Conservation (phyloP, 2,888 invertebrate genomes). For the Trachelus stipa region DNA sequence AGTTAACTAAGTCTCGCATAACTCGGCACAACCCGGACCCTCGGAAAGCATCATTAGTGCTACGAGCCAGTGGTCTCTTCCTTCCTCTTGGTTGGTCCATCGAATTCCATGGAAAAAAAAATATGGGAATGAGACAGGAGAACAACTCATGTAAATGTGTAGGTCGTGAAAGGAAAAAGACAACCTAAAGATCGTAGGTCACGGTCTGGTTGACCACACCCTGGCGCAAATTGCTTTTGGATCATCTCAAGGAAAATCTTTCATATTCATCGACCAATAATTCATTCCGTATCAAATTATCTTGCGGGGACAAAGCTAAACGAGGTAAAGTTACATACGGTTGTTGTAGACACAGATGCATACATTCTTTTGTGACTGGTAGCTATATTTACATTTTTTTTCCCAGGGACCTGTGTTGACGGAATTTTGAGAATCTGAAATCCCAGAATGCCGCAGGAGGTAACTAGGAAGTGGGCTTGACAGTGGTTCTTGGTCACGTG, state of each 20-base stretch:
- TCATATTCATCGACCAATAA: not conserved
- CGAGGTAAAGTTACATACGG: not conserved
- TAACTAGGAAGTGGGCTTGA: not conserved
- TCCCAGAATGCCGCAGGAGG: not conserved
- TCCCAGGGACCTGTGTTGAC: not conserved
- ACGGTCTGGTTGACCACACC: not conserved
- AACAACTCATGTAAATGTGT: not conserved
- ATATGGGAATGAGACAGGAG: not conserved
- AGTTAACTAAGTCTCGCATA: slow-evolving; percentile 21
- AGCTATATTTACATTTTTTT: not conserved
- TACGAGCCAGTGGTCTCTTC: slow-evolving; percentile 37
- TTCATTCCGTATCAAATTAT: not conserved
- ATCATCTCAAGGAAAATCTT: not conserved
- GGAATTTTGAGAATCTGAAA: not conserved
- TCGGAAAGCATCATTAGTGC: slow-evolving; percentile 43
- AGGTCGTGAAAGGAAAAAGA: not conserved
- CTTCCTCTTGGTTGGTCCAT: slow-evolving; percentile 35
- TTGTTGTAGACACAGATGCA: not conserved
- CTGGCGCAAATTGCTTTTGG: not conserved
- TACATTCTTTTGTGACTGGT: not conserved
- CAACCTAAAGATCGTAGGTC: not conserved
- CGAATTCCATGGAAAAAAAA: slow-evolving; percentile 26
- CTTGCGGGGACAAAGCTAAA: not conserved
- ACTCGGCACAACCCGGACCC: slow-evolving; percentile 25
- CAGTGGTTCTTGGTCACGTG: slow-evolving; percentile 30